These are phyloP conservation scores for Bathynomus jamesi DNA, from an alignment of 1,140 invertebrate genomes.

Conservation along the genomic window DNA sequence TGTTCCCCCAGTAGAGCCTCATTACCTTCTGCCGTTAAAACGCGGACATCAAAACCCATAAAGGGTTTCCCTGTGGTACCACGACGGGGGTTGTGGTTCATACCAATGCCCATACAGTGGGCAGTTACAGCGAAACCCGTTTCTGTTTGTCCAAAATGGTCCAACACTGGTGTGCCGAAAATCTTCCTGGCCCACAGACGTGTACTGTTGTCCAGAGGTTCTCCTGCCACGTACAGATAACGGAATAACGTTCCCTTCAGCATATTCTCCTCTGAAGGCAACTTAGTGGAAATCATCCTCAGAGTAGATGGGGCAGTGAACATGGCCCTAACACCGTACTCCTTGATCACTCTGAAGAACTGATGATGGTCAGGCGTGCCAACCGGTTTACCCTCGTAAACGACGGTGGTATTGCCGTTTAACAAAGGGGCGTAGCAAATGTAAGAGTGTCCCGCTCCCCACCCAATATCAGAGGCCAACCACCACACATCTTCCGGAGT, in stretches of 20 bases:
- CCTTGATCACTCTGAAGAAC: constrained; percentile 81
- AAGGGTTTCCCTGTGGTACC: constrained; percentile 65
- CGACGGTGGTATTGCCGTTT: constrained; percentile 69
- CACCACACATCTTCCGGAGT: constrained; percentile 74
- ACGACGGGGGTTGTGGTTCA: constrained; percentile 54
- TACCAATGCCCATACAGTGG: constrained; percentile 66
- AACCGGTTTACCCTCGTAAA: constrained; percentile 93
- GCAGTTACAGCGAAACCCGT: constrained; percentile 82
- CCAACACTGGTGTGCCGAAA: constrained; percentile 75
- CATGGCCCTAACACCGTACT: constrained; percentile 72
- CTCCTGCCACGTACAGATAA: constrained; percentile 79
- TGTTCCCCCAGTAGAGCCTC: constrained; percentile 58
- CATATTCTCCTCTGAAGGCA: neutral
- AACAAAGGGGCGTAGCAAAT: constrained; percentile 84
- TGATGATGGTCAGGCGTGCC: constrained; percentile 82
- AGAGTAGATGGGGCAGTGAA: constrained; percentile 82
- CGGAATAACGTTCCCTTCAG: constrained; percentile 51
- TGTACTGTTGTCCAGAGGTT: constrained; percentile 87
- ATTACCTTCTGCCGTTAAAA: constrained; percentile 62
- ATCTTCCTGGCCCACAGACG: constrained; percentile 71
- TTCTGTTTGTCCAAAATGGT: constrained; percentile 97
- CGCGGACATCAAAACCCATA: constrained; percentile 72
- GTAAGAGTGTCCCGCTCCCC: constrained; percentile 91
- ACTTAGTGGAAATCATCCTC: constrained; percentile 37
- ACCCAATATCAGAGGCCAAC: constrained; percentile 75